Evolutionary conservation across 2,113 vertebrate species (phyloP).

Genomic region (Rhinolophus ferrumequinum): DNA sequence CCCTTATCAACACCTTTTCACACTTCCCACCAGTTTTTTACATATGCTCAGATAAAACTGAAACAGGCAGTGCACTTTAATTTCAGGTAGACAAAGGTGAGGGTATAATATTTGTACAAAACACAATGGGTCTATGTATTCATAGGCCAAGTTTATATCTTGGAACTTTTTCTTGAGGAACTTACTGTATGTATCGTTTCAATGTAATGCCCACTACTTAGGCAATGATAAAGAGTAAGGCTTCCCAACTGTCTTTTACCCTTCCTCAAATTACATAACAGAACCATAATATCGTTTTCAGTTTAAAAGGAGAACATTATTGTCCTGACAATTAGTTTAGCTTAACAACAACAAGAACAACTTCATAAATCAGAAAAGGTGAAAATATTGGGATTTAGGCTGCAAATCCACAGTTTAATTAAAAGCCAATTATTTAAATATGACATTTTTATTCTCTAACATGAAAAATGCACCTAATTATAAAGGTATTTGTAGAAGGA

Average conservation of each 20-base stretch:
- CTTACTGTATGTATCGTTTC: neutral
- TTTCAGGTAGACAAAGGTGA: neutral
- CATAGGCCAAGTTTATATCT: neutral
- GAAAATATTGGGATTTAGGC: neutral
- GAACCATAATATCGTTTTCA: neutral
- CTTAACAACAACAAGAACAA: neutral
- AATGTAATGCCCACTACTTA: neutral
- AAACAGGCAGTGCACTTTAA: neutral
- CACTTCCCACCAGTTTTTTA: neutral
- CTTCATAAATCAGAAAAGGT: neutral
- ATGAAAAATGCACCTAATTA: neutral
- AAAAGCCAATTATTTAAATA: neutral
- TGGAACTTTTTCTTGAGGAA: neutral
- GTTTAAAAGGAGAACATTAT: neutral
- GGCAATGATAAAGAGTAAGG: neutral
- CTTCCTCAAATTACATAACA: neutral
- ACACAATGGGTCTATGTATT: neutral
- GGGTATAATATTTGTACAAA: neutral
- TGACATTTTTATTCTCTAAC: neutral
- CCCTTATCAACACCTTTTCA: neutral
- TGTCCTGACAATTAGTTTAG: neutral
- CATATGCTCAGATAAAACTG: rapidly evolving
- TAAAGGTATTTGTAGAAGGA: neutral
- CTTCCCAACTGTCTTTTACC: neutral
- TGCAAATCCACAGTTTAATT: neutral